Base-by-base conservation (phyloP, 2,113 vertebrate genomes). In the Pelecanoides urinatrix region DNA sequence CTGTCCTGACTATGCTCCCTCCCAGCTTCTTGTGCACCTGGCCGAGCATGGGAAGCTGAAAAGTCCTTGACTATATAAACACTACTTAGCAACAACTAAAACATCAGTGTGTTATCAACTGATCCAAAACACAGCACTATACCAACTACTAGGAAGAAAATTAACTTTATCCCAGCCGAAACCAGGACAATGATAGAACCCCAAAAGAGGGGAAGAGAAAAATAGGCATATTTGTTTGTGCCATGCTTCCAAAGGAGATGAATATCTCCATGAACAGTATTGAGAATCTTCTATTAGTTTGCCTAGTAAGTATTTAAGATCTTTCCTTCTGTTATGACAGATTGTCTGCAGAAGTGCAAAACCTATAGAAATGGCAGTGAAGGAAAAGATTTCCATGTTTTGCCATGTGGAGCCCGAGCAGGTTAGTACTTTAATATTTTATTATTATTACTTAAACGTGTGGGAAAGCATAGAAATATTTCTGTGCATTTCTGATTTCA, bases 361-460 rank as follows among this genome's bases (percentile, higher is more conserved):
- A 32, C 98, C 98, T 61, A 98, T 98, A 38, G 98, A 98, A 88
- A 98, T 98, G 98, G 97, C 98, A 4, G 98, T 98, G 76, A 98
- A 98, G 94, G 97, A 98, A 96, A 98, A 98, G 95, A 98, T 98
- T 91, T 98, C 98, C 45, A 98, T 98, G 98, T 98, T 98, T 96
- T 98, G 98, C 85, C 98, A 98, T 5, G 98, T 98, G 92, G 98
- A 98, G 45, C 98, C 98, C 66, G 98, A 98, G 88, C 98, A 98
- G 98, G 98, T 98, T 56, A 92, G 98, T 98, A 62, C 25, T 87
- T 92, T 5, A 84, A 3, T 58, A 45, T 58, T 90, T 79, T 50
- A 32, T 75, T 63, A 6, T 62, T 9, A 9, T 71, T 66, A 36
- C 44, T 88, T 80, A 92, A 40, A 29, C 8, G 4, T 18, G 38